These are phyloP conservation scores for Lophochroa leadbeateri DNA, from an alignment of 2,113 vertebrate genomes.

Conservation along the genomic window DNA sequence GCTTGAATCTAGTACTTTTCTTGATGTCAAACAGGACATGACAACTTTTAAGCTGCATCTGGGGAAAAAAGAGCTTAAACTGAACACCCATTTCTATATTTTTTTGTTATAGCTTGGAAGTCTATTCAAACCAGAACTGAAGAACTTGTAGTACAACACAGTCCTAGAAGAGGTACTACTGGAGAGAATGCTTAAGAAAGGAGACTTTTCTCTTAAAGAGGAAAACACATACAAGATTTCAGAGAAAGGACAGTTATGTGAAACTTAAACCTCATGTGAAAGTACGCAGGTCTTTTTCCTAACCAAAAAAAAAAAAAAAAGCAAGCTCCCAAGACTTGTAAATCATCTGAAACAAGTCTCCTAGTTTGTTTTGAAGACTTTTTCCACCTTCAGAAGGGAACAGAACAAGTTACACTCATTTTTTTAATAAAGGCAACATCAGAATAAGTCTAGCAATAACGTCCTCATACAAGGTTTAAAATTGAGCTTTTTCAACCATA, in stretches of 20 bases:
- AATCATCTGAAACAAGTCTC: background rate
- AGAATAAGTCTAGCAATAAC: slow-evolving; percentile 66
- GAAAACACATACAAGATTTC: background rate
- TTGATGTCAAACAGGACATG: background rate
- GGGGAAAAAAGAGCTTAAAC: background rate
- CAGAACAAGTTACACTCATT: slow-evolving; percentile 26
- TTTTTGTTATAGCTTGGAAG: background rate
- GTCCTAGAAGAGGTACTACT: background rate
- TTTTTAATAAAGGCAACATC: slow-evolving; percentile 70
- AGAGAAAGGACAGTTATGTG: background rate
- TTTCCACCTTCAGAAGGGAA: background rate
- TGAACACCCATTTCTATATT: background rate
- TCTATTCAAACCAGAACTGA: background rate
- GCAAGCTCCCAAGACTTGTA: background rate
- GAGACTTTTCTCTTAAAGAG: background rate
- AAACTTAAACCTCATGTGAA: background rate
- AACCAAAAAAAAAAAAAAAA: background rate
- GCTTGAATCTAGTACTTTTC: background rate
- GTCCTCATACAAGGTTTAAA: slow-evolving; percentile 67
- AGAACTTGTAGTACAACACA: background rate
- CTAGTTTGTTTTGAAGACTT: background rate
- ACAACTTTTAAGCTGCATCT: background rate
- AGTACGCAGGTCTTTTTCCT: background rate
- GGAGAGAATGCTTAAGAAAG: background rate
- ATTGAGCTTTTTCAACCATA: slow-evolving; percentile 75